Percentiles rank a stretch among this genome's conserved stretches.
These are phyloP conservation scores for Carcharodon carcharias DNA, from an alignment of 2,797 vertebrate species.

Conservation along the genomic window DNA sequence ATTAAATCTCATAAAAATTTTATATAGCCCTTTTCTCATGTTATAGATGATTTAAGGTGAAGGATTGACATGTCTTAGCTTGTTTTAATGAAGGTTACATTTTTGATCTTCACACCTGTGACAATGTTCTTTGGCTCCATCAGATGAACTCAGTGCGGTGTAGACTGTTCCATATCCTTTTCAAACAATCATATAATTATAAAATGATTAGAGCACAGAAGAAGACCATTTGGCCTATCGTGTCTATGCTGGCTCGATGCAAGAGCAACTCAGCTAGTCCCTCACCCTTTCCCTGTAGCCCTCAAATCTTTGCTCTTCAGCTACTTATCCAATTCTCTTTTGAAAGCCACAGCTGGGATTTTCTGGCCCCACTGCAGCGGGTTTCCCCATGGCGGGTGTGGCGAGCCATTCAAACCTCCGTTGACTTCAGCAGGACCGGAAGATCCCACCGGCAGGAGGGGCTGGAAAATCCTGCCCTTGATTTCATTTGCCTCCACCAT, in stretches of 20 bases:
- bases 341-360: not conserved
- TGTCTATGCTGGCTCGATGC: no score
- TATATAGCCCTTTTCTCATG: not conserved
- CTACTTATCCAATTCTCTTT: not conserved
- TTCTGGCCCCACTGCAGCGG: no score
- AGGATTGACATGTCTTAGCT: not conserved
- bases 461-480: no score
- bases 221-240: not conserved
- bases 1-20: not conserved
- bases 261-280: not conserved
- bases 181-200: not conserved
- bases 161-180: not conserved
- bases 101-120: not conserved
- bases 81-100: not conserved
- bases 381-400: no score
- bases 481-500: not conserved
- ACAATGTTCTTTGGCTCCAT: not conserved
- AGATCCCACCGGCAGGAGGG: no score
- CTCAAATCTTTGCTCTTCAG: not conserved
- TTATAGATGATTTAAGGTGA: not conserved
- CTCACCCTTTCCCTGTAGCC: not conserved
- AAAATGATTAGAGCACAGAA: not conserved
- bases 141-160: not conserved
- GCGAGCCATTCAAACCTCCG: no score
- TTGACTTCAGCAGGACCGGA: no score